Evolutionary conservation across 2,888 invertebrate species (phyloP).

Genomic region (Watsonalla binaria): DNA sequence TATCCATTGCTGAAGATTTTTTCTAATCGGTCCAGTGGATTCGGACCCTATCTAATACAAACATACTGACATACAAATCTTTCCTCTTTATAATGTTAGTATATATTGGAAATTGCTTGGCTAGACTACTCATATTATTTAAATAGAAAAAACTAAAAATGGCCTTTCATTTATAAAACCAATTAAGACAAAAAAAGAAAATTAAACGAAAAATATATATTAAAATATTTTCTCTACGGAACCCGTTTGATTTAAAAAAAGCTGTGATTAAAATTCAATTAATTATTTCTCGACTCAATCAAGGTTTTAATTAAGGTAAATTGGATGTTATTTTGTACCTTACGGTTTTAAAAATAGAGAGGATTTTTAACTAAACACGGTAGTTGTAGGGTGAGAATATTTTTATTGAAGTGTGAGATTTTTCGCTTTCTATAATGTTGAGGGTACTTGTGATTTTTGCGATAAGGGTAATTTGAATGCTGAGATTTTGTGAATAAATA

Average conservation of each 20-base stretch:
- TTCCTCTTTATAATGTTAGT: no score
- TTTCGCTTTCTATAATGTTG: background rate
- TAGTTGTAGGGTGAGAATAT: background rate
- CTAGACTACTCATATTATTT: no score
- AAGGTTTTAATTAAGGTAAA: background rate
- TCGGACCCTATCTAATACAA: no score
- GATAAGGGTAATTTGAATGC: constrained; percentile 7
- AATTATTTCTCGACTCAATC: background rate
- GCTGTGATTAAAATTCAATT: background rate
- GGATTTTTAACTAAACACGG: background rate
- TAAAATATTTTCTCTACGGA: background rate
- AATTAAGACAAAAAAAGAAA: background rate
- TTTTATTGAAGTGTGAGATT: constrained; percentile 5
- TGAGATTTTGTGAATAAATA: constrained; percentile 1
- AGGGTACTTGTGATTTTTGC: background rate
- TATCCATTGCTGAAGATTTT: no score
- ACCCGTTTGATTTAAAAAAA: background rate
- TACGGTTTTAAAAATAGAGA: background rate
- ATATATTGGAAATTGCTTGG: no score
- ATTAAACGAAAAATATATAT: no score
- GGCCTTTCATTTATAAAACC: background rate
- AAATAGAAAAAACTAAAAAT: background rate
- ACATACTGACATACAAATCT: no score
- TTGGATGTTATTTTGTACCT: background rate
- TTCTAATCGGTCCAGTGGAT: no score